Conservation (phyloP, 1,140 invertebrate genomes). For the Drosophila hydei region DNA sequence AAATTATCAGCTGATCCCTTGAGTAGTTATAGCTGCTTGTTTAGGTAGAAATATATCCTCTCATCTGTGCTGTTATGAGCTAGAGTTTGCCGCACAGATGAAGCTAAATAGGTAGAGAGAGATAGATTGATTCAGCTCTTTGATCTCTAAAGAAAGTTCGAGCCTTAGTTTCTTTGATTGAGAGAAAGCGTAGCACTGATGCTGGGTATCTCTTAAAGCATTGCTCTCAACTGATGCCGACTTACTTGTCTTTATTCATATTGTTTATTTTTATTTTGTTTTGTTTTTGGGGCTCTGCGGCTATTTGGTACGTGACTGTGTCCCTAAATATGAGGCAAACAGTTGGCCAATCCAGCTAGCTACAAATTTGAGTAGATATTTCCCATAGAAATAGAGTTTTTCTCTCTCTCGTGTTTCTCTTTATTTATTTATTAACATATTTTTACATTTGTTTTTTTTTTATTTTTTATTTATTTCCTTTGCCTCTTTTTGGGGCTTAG, state of each 20-base stretch:
- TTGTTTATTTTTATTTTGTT: slow-evolving; percentile 1
- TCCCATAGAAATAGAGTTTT: slow-evolving; percentile 31
- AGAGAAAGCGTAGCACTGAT: no score
- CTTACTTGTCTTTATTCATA: slow-evolving; percentile 27
- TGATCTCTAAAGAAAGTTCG: no score
- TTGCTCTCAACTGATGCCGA: not conserved
- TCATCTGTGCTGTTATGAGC: no score
- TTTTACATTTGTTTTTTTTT: slow-evolving; percentile 11
- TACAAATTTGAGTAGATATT: slow-evolving; percentile 21
- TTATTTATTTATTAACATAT: slow-evolving; percentile 20
- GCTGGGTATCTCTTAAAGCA: not conserved
- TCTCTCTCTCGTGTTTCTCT: not conserved
- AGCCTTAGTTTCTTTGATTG: no score
- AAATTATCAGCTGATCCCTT: no score
- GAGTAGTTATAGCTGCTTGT: no score
- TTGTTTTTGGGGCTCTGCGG: slow-evolving; percentile 35
- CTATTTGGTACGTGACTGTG: slow-evolving; percentile 63
- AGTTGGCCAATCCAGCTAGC: slow-evolving; percentile 43
- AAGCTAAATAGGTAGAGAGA: no score
- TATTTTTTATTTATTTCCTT: not conserved
- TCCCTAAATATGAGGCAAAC: slow-evolving; percentile 59
- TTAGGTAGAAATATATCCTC: no score
- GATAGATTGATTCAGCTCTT: no score
- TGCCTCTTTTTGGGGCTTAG: not conserved
- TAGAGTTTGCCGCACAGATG: no score